Base-by-base conservation (phyloP, 2,113 vertebrate genomes). In the Alligator mississippiensis region DNA sequence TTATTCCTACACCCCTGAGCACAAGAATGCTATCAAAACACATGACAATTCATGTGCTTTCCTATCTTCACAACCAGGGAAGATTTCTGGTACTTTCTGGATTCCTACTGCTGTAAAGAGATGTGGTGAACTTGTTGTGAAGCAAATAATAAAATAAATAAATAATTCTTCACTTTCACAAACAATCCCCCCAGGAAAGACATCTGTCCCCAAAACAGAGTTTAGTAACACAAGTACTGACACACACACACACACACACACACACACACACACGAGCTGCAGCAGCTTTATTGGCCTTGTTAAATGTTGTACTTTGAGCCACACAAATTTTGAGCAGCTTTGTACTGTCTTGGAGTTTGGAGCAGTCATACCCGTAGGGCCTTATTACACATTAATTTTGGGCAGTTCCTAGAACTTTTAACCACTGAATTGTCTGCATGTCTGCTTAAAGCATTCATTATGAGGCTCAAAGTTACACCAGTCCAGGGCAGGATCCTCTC, bases 61-160 rank as follows among this genome's bases (percentile, higher is more conserved):
- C 84, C 13, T 58, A 84, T 87, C n/a, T 92, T 82, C 30, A 63
- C 0, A 5, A 19, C 80, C 60, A 72, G 77, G 77, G 85, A 88
- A 88, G 38, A 78, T 11, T 76, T 57, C 60, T 84, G 38, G 72
- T 17, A 14, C 62, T 15, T 18, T n/a, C 66, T 70, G n/a, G 66
- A 70, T 70, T 30, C 66, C 18, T 21, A 9, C 66, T 9, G n/a
- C 66, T 18, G 34, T 28, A 70, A 19, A 70, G 3, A 70, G 66
- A 28, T 90, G 86, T 70, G 21, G 70, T 19, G 85, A 95, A 90
- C 30, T 82, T 68, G 77, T 87, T 93, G 72, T 95, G 87, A 95
- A 76, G 60, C 58, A 74, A 60, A 25, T 24, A 60, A 25, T 24
- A 34, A 57, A 80, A 72, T 0, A 15, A 54, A 70, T 64, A 77